Conservation (phyloP, 2,113 vertebrate species). For the Otolemur garnettii region DNA sequence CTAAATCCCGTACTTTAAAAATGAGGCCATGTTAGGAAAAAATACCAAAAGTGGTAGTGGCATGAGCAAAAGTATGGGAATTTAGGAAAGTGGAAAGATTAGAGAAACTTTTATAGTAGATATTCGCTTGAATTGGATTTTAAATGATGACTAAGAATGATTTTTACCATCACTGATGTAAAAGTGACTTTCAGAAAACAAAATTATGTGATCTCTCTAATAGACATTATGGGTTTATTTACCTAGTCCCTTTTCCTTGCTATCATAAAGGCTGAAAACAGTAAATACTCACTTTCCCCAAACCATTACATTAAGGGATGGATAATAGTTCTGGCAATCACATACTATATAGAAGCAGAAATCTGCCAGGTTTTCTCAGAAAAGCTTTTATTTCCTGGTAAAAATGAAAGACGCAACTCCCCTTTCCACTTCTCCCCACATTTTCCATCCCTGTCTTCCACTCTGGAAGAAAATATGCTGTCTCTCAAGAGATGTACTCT, state of each 20-base stretch:
- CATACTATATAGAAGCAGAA: background rate
- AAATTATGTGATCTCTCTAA: background rate
- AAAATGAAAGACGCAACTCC: background rate
- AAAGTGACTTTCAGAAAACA: constrained; percentile 19
- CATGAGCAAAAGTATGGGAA: background rate
- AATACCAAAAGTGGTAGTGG: background rate
- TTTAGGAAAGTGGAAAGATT: background rate
- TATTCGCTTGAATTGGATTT: background rate
- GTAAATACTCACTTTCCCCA: background rate
- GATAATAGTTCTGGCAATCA: background rate
- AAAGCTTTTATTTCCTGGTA: background rate
- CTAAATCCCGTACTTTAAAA: constrained; percentile 33
- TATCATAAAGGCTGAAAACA: background rate
- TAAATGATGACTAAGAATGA: background rate
- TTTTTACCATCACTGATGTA: background rate
- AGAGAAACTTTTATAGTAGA: background rate
- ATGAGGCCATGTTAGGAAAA: background rate
- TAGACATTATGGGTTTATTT: background rate
- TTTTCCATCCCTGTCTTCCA: background rate
- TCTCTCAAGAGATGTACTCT: background rate
- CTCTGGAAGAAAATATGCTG: background rate
- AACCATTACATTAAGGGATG: background rate
- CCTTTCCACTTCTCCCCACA: background rate
- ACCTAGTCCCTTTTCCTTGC: background rate
- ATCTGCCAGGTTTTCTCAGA: background rate